Percentiles rank a stretch among this genome's conserved stretches.
phyloP scores from a whole-genome alignment of 2,797 vertebrate genomes.

The Mormyrops boulengeri region DNA sequence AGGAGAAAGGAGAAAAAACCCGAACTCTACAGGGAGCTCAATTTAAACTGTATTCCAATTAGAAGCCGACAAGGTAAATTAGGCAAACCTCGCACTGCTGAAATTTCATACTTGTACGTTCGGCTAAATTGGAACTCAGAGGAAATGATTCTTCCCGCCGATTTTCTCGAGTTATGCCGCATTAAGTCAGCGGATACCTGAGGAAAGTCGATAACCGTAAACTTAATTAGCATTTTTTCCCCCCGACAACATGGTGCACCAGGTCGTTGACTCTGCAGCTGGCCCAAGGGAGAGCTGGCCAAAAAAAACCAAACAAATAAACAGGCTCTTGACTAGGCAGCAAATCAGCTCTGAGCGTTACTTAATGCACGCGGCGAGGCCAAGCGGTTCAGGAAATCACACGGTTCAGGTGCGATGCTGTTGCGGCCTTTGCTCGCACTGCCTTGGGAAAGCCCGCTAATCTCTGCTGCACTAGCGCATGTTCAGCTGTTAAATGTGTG shows the following conservation, averaged over 20 bases:
- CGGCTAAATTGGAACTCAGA: not conserved
- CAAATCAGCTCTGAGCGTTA: not conserved
- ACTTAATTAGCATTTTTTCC: not conserved
- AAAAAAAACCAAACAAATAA: not conserved
- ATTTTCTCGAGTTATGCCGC: not conserved
- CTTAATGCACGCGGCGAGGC: not conserved
- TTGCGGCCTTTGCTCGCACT: not conserved
- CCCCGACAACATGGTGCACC: not conserved
- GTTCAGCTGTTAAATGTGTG: not conserved
- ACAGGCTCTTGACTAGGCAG: not conserved
- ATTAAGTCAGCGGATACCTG: not conserved
- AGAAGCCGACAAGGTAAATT: conserved; percentile 6
- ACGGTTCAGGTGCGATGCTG: not conserved
- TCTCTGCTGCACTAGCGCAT: not conserved
- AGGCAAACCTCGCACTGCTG: not conserved
- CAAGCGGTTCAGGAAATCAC: not conserved
- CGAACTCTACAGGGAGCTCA: not conserved
- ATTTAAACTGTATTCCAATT: conserved; percentile 18
- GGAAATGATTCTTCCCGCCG: not conserved
- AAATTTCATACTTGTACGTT: conserved; percentile 11
- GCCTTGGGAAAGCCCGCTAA: not conserved
- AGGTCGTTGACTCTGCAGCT: not conserved
- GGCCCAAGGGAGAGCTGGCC: not conserved
- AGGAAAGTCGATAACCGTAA: not conserved
- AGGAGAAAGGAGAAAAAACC: not conserved